Evolutionary conservation across 1,140 invertebrate genomes (phyloP).

Genomic region (Bombus confusus): DNA sequence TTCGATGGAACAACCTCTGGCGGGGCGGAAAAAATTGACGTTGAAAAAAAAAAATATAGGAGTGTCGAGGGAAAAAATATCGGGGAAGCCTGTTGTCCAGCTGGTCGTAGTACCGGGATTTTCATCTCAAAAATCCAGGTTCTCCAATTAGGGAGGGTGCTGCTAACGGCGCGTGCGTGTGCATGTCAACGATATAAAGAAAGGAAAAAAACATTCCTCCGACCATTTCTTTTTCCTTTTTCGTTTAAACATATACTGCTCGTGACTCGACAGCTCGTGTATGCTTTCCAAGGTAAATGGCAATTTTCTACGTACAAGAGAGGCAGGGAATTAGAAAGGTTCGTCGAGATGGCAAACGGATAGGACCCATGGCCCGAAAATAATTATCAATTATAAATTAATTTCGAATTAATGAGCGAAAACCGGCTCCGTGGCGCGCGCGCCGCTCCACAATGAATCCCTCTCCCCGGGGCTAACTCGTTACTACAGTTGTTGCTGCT

Average conservation of each 20-base stretch:
- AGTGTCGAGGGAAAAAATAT: background rate
- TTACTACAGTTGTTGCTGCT: slow-evolving; percentile 62
- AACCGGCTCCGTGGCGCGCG: slow-evolving; percentile 44
- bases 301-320: slow-evolving; percentile 50
- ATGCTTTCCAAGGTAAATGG: slow-evolving; percentile 8
- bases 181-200: background rate
- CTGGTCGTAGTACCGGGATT: background rate
- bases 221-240: background rate
- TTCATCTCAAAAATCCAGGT: slow-evolving; percentile 3
- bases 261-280: background rate
- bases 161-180: background rate
- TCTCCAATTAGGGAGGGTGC: slow-evolving; percentile 13
- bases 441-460: slow-evolving; percentile 65
- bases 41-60: background rate
- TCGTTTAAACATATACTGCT: background rate
- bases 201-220: background rate
- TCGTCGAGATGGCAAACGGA: slow-evolving; percentile 10
- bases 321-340: slow-evolving; percentile 11
- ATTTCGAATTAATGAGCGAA: slow-evolving; percentile 72
- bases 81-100: background rate
- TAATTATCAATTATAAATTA: slow-evolving; percentile 74
- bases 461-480: slow-evolving; percentile 66
- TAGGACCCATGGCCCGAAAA: slow-evolving; percentile 57
- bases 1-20: background rate
- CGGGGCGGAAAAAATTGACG: background rate